Conservation (phyloP, 2,113 vertebrate species). For the Aplodontia rufa region DNA sequence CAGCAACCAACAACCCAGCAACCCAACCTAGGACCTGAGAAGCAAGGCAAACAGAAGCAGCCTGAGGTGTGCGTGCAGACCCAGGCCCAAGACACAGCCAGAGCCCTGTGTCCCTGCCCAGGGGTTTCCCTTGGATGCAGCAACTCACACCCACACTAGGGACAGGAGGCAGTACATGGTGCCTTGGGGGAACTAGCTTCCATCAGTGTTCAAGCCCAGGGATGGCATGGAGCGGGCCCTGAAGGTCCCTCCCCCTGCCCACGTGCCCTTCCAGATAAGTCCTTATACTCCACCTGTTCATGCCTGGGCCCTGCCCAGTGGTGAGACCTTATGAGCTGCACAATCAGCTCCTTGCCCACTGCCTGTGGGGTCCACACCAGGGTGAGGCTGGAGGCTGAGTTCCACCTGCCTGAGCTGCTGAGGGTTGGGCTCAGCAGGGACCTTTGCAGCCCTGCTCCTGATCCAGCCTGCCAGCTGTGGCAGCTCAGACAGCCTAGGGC, state of each 20-base stretch:
- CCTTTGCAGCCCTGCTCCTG: neutral
- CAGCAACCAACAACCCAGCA: neutral
- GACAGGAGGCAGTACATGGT: neutral
- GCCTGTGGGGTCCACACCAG: neutral
- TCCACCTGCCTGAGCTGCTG: neutral
- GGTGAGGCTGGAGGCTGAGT: too few species aligned
- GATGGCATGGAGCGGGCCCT: too few species aligned
- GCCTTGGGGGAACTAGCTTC: neutral
- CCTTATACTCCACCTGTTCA: neutral
- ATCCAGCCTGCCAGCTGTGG: neutral
- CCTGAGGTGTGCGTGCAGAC: neutral
- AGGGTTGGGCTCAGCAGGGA: neutral
- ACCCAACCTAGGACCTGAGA: neutral
- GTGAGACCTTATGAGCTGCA: neutral
- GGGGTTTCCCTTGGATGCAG: neutral
- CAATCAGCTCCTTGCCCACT: neutral
- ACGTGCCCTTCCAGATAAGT: neutral
- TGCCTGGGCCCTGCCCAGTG: neutral
- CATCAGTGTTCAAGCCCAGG: neutral
- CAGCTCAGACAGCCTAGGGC: neutral
- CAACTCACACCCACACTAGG: neutral
- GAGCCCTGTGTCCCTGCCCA: neutral
- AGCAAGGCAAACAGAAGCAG: neutral
- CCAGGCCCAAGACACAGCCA: too few species aligned
- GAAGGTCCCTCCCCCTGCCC: fast-evolving